Conservation (phyloP, 1,140 invertebrate species). For the Ptiloglossa arizonensis region DNA sequence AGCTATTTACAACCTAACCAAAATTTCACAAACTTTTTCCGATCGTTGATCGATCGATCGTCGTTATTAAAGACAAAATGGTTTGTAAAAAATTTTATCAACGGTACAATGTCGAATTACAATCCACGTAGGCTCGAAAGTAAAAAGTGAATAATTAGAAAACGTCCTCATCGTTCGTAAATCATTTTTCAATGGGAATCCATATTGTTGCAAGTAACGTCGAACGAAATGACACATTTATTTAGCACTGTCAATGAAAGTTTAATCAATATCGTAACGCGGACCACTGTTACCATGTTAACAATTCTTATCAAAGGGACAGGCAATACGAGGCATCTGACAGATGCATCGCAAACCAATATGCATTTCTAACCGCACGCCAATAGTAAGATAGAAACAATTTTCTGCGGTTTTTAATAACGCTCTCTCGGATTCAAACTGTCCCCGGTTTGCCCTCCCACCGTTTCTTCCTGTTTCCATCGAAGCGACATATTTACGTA, state of each 20-base stretch:
- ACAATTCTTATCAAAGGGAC: conserved; percentile 3
- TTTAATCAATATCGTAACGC: conserved; percentile 19
- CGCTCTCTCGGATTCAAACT: not conserved
- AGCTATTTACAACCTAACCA: too few species aligned
- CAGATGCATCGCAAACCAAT: not conserved
- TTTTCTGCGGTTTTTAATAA: not conserved
- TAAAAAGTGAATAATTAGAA: too few species aligned
- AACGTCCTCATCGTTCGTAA: too few species aligned
- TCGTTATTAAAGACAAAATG: too few species aligned
- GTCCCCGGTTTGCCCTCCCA: too few species aligned
- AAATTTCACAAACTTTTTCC: too few species aligned
- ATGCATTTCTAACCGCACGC: not conserved
- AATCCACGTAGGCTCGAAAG: too few species aligned
- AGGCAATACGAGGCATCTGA: not conserved
- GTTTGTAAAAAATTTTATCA: not conserved
- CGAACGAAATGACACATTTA: conserved; percentile 12
- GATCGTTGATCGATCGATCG: too few species aligned
- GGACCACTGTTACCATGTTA: not conserved
- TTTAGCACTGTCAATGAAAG: conserved; percentile 8
- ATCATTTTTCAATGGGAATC: not conserved
- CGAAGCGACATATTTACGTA: not conserved
- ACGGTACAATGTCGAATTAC: not conserved
- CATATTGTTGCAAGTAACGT: conserved; percentile 7
- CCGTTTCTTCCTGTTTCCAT: not conserved
- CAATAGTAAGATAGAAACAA: not conserved